Evolutionary conservation across 2,113 vertebrate species (phyloP).

Genomic region (Alectura lathami): DNA sequence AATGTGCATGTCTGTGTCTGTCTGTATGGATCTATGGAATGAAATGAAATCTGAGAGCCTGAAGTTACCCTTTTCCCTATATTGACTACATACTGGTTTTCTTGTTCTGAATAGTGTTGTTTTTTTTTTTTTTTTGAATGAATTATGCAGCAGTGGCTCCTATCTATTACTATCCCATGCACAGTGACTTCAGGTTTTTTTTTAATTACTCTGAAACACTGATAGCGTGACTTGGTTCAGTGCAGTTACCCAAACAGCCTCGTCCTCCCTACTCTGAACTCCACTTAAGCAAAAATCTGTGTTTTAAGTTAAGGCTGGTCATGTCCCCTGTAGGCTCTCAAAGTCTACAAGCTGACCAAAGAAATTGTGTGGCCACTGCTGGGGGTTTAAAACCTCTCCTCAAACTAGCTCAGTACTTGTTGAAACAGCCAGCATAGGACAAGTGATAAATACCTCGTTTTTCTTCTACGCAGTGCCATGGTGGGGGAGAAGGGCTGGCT

Average conservation of each 20-base stretch:
- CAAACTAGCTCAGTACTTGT: neutral
- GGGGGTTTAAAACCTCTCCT: neutral
- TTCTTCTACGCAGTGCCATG: neutral
- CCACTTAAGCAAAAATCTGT: neutral
- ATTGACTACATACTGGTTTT: neutral
- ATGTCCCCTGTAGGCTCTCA: neutral
- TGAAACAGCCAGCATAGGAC: neutral
- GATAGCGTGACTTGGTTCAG: neutral
- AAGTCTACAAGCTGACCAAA: neutral
- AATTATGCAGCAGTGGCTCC: neutral
- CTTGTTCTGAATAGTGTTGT: neutral
- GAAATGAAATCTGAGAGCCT: neutral
- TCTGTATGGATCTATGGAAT: neutral
- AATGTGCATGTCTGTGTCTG: neutral
- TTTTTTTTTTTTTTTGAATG: neutral
- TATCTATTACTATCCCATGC: neutral
- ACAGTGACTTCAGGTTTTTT: neutral
- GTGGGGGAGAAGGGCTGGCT: neutral
- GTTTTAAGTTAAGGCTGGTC: neutral
- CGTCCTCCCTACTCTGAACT: neutral
- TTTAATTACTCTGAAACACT: neutral
- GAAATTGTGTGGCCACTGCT: neutral
- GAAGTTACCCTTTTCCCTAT: fast-evolving
- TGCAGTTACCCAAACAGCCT: neutral
- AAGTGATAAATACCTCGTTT: neutral